Base-by-base conservation (phyloP, 2,113 vertebrate species). In the Notarius quadriscutis region DNA sequence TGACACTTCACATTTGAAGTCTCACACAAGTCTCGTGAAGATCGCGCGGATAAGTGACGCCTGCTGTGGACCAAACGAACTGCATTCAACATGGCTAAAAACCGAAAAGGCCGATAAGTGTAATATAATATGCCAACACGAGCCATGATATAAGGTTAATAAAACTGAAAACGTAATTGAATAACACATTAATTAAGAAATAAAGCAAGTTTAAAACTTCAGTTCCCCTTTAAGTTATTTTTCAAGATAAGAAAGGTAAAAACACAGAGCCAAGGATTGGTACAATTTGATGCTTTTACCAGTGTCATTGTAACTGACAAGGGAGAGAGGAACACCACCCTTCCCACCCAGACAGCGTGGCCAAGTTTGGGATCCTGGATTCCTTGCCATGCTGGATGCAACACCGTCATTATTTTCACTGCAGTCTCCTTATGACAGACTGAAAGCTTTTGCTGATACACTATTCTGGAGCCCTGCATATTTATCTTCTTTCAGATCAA, bases 401-500 rank as follows among this genome's bases (percentile, higher is more conserved):
- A 30, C 78, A 41, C 55, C 22, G 55, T 41, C 7, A 79, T 81
- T 81, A 60, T 81, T 80, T 55, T 2, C 55, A 34, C 4, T 81
- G 27, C 8, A 58, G 2, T 11, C 4, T 17, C 30, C 55, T 81
- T 20, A 60, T 6, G 30, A 20, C 22, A 81, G 27, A 1, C 27
- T 60, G 18, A 81, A 81, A 81, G 27, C 53, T 18, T 30, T 57
- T 30, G 53, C 53, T 15, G 6, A n/a, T 78, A 51, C 1, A 15
- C 74, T 15, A n/a, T 53, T 57, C 77, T 57, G n/a, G 7, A 80
- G n/a, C 55, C n/a, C 25, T 58, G 72, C n/a, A 53, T 75, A 22
- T 71, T 86, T 86, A 69, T 72, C 25, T 82, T 48, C n/a, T 27
- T 72, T 75, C 69, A 22, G 30, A 74, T 87, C 67, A 57, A 78